These are phyloP conservation scores for Trichoplusia ni DNA, from an alignment of 1,140 invertebrate genomes.

Conservation along the genomic window DNA sequence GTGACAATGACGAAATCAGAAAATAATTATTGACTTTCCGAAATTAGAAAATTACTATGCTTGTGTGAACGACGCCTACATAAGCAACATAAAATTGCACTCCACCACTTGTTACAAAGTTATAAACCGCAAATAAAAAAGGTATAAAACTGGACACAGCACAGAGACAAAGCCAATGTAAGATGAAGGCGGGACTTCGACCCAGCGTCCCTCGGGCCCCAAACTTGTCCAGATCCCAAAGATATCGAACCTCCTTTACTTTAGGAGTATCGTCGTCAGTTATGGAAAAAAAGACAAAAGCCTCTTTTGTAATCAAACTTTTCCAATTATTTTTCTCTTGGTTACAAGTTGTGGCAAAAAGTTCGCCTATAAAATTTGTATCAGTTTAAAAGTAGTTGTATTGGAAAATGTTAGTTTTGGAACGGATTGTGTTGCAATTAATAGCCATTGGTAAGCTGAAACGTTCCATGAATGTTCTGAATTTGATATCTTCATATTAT, in stretches of 20 bases:
- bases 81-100: no score
- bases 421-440: no score
- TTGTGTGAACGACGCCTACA: no score
- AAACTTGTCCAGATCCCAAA: slow-evolving; percentile 5
- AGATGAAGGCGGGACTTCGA: neutral
- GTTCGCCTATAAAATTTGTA: neutral
- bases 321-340: slow-evolving; percentile 13
- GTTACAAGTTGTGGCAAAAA: neutral
- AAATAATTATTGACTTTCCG: no score
- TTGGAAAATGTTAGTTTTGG: neutral
- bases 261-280: slow-evolving; percentile 10
- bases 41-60: no score
- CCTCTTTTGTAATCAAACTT: slow-evolving; percentile 25
- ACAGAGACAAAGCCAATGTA: neutral
- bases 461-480: no score
- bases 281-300: slow-evolving; percentile 17
- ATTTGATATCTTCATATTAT: no score
- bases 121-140: neutral
- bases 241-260: slow-evolving; percentile 21
- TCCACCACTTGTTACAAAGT: neutral
- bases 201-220: neutral
- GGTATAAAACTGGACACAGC: slow-evolving; percentile 9
- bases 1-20: no score
- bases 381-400: neutral
- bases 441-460: no score